Evolutionary conservation across 2,888 invertebrate genomes (phyloP).

Genomic region (Megastigmus dorsalis): DNA sequence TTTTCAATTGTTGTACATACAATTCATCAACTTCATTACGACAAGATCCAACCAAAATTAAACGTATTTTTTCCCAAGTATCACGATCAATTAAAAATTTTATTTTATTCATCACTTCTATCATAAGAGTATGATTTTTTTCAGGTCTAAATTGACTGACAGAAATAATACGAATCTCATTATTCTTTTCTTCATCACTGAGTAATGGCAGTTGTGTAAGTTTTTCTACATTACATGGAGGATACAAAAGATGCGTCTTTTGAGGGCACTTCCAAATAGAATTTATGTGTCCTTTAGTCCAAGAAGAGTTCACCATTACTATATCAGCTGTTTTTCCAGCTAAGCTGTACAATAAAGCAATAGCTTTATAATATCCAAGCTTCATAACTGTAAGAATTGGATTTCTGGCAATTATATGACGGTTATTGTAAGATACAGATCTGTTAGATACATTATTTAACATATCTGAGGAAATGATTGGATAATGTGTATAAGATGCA

Average conservation of each 20-base stretch:
- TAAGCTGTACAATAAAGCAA: slow-evolving; percentile 90
- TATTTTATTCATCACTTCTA: slow-evolving; percentile 89
- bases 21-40: slow-evolving; percentile 89
- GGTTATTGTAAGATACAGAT: slow-evolving; percentile 87
- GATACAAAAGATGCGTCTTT: slow-evolving; percentile 88
- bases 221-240: slow-evolving; percentile 92
- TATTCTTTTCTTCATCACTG: slow-evolving; percentile 72
- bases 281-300: slow-evolving; percentile 95
- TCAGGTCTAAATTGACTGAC: slow-evolving; percentile 98
- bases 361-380: slow-evolving; percentile 89
- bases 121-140: slow-evolving; percentile 96
- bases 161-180: slow-evolving; percentile 85
- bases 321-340: slow-evolving; percentile 89
- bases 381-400: slow-evolving; percentile 88
- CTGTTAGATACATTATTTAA: slow-evolving; percentile 86
- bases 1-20: slow-evolving; percentile 87
- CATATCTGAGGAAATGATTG: slow-evolving; percentile 96
- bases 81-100: slow-evolving; percentile 82
- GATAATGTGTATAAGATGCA: slow-evolving; percentile 96
- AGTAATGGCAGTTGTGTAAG: slow-evolving; percentile 77
- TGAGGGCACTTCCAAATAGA: slow-evolving; percentile 84
- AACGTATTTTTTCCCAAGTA: slow-evolving; percentile 80
- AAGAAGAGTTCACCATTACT: slow-evolving; percentile 96
- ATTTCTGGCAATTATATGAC: slow-evolving; percentile 86
- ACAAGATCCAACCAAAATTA: slow-evolving; percentile 94